Base-by-base conservation (phyloP, 64 coral and sea anemone genomes). In the Cladopsammia gracilis region DNA sequence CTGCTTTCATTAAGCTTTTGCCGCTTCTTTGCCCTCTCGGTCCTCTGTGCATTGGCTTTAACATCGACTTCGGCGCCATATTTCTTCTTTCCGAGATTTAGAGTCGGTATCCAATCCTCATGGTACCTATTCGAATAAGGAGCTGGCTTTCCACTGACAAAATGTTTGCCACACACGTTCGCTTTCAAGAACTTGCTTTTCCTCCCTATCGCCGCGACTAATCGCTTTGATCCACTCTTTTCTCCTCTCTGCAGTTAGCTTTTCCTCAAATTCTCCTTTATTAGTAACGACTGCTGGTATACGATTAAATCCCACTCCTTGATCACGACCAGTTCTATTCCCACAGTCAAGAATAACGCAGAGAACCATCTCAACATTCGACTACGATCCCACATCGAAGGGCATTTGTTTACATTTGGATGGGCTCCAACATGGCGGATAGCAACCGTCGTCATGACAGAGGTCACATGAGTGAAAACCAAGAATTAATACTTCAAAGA, bases 141-240 rank as follows among this genome's bases (percentile, higher is more conserved):
- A 77, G 78, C 90, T 45, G 78, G 60, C 77, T 70, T 93, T 87
- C 84, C 85, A 70, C 46, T 78, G 10, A 77, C 91, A 87, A 93
- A 79, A 52, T 87, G 82, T 47, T 57, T 51, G 13, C 88, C 75
- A 90, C 88, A 90, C 25, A 90, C 88, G 74, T 80, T 90, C 88
- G 58, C 58, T 90, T 49, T 90, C 26, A 15, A 90, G 62, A 19
- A 90, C 23, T 54, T 62, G 77, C 25, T 25, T 70, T 70, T 70
- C 66, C 66, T 70, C 66, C 66, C 19, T 70, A 70, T 70, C 66
- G 66, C 66, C 66, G 66, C 66, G 66, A 70, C 23, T 70, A 70
- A 70, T 70, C 25, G n/a, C 66, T 70, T 70, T 70, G 66, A 70
- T 70, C 66, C 66, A 70, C 66, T 70, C 66, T 70, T 70, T 70